Evolutionary conservation across 1,140 invertebrate genomes (phyloP), one percentile per base, ranked within the genome.

Genomic region (Arion vulgaris): DNA sequence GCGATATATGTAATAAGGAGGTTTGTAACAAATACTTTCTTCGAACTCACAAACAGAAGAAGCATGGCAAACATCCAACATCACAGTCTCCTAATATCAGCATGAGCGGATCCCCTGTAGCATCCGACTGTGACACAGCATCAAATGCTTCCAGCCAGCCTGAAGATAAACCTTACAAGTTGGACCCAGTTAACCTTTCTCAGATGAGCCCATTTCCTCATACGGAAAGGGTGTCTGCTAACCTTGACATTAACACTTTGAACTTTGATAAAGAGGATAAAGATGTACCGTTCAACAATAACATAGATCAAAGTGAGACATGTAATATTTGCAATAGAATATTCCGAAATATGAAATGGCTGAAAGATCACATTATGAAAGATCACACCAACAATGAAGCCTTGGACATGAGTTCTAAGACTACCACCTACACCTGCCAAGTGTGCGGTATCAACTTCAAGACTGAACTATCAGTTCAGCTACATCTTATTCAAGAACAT

Each of bases 1-100:
- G 99, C 92, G 98, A 99, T 90, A 98, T 99, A 82, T 99, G 99
- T 93, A 99, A 99, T 92, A 99, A 99, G 93, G 98, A 99, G 85
- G 91, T 93, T 53, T 99, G 99, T 93, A 98, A 98, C 91, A 97
- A 98, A 89, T 98, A 98, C 89, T 98, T 98, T 90, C 92, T 99
- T 32, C 94, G 96, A 45, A 97, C 96, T 28, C 97, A 99, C 91
- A 97, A 98, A 87, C 94, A 96, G 91, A 99, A 99, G 92, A 99
- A 97, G 9, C 98, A 99, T 90, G 98, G 98, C 0, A 97, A 99
- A 71, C 94, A 86, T 32, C 86, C 89, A 66, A 87, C 85, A 68
- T 86, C 89, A 34, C 83, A 86, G 49, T 88, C 88, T 32, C 86
- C 86, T n/a, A 86, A 84, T 53, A 85, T 87, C 71, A 87, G 85